These are phyloP conservation scores for Poicephalus meyeri DNA, from an alignment of 2,113 vertebrate species.

Conservation along the genomic window DNA sequence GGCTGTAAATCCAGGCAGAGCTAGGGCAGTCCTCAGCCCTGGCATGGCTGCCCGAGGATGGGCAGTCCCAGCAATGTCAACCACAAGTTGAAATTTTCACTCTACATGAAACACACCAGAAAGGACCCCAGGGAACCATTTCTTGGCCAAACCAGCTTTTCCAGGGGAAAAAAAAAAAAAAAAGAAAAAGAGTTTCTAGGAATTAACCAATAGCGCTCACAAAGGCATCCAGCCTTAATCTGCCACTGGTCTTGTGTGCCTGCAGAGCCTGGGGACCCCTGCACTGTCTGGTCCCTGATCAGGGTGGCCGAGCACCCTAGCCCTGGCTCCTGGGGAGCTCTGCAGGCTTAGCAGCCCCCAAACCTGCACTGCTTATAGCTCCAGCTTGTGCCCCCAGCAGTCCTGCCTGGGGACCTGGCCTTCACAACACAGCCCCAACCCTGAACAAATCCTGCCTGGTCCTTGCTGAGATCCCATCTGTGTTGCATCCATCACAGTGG, in stretches of 20 bases:
- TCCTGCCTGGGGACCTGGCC: neutral
- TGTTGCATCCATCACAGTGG: rapidly evolving
- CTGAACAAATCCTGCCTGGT: neutral
- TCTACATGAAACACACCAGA: neutral
- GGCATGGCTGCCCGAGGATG: rapidly evolving
- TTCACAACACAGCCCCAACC: neutral
- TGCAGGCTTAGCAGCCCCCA: neutral
- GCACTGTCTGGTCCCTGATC: neutral
- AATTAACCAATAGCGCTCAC: neutral
- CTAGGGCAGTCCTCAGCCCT: neutral
- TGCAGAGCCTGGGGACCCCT: neutral
- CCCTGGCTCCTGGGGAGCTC: neutral
- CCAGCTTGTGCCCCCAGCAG: neutral
- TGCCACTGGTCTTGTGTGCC: rapidly evolving
- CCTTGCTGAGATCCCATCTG: neutral
- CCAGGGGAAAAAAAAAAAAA: neutral
- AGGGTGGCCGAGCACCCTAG: neutral
- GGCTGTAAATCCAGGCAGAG: neutral
- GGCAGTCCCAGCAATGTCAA: neutral
- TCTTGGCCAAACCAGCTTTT: neutral
- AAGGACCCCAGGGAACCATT: neutral
- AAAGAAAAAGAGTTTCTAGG: neutral
- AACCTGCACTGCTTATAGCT: neutral
- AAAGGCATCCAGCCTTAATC: neutral
- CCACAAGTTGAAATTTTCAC: neutral